Conservation (phyloP, 2,797 vertebrate genomes). For the Mycteria americana region DNA sequence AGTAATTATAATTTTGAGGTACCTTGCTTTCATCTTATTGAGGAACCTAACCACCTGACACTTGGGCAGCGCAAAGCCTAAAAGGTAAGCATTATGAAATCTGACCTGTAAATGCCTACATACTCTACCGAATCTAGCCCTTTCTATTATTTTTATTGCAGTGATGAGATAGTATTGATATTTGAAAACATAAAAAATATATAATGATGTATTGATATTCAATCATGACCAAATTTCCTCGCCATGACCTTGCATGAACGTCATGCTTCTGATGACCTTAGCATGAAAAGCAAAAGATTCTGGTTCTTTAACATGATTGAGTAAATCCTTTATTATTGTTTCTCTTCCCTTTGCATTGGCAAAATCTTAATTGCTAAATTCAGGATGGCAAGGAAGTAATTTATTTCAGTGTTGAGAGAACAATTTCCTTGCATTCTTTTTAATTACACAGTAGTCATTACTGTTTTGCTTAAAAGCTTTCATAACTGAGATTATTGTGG, state of each 20-base stretch:
- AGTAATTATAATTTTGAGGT: background rate
- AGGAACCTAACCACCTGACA: background rate
- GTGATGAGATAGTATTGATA: background rate
- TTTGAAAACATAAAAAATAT: background rate
- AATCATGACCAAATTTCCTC: background rate
- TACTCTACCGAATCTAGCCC: background rate
- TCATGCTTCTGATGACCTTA: background rate
- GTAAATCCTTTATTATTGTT: background rate
- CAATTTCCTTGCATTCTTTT: background rate
- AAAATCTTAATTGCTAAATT: background rate
- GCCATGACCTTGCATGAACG: background rate
- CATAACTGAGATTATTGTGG: background rate
- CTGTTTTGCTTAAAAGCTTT: conserved; percentile 7
- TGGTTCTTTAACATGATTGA: background rate
- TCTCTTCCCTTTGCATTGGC: background rate
- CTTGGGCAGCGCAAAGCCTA: background rate
- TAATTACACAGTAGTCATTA: background rate
- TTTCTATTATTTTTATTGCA: background rate
- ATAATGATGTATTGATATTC: background rate
- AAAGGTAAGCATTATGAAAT: background rate
- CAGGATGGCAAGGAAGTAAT: background rate
- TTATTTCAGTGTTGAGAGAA: background rate
- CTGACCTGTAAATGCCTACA: background rate
- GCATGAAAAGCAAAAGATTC: background rate
- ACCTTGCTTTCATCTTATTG: background rate